Conservation (phyloP, 1,140 invertebrate species). For the Tribolium castaneum region DNA sequence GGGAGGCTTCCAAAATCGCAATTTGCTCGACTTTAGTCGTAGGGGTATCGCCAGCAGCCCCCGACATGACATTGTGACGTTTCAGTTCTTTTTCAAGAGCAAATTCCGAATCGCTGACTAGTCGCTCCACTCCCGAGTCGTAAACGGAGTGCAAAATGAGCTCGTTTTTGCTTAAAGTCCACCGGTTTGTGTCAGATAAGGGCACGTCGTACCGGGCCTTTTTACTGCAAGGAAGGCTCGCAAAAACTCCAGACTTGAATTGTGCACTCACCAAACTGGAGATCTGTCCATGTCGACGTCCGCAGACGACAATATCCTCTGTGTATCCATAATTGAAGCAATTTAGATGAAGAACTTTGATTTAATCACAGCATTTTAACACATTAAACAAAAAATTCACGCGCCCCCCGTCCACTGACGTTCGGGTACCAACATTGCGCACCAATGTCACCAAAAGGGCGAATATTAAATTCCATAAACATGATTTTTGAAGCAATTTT, state of each 20-base stretch:
- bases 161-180: constrained; percentile 54
- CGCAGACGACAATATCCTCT: not conserved
- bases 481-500: too few species aligned
- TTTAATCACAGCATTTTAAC: not conserved
- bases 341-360: not conserved
- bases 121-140: constrained; percentile 54
- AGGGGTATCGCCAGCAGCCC: not conserved
- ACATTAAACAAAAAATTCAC: not conserved
- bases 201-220: constrained; percentile 53
- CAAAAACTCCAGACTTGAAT: not conserved
- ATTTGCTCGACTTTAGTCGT: constrained; percentile 13
- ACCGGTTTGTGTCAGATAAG: constrained; percentile 37
- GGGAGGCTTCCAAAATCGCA: constrained; percentile 54
- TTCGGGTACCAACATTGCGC: not conserved
- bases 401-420: not conserved
- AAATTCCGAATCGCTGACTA: constrained; percentile 53
- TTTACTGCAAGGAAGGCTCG: constrained; percentile 47
- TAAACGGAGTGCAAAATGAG: constrained; percentile 53
- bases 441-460: not conserved
- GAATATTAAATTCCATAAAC: too few species aligned
- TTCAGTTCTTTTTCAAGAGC: constrained; percentile 1
- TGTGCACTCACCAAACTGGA: not conserved
- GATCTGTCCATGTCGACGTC: not conserved
- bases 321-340: not conserved
- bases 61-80: not conserved